Percentiles rank a stretch among this genome's conserved stretches.
phyloP scores from a whole-genome alignment of 35 echinoderm and acorn worm genomes.

The Apostichopus californicus region DNA sequence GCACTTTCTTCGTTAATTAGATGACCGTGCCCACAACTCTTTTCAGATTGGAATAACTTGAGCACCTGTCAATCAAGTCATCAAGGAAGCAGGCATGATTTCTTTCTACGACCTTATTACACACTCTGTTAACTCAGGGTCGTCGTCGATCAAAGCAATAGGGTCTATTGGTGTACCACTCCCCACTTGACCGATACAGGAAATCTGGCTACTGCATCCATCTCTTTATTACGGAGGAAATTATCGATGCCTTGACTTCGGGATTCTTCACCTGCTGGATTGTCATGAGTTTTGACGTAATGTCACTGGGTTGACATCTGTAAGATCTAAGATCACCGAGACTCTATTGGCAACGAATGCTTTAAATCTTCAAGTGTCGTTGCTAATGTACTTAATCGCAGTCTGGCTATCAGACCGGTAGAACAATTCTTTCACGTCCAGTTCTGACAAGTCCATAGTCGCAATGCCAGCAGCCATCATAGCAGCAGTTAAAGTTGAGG shows the following conservation, averaged over 20 bases:
- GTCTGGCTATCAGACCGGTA: conserved; percentile 64
- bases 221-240: not conserved
- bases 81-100: too few relatives aligned
- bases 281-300: conserved; percentile 47
- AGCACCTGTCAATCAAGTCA: too few relatives aligned
- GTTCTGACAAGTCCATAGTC: conserved; percentile 36
- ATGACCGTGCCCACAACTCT: conserved; percentile 29
- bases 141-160: not conserved
- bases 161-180: not conserved
- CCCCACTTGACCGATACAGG: not conserved
- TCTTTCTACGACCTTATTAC: too few relatives aligned
- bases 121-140: conserved; percentile 8
- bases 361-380: conserved; percentile 48
- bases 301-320: conserved; percentile 49
- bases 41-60: not conserved
- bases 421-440: conserved; percentile 15
- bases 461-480: conserved; percentile 52
- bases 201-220: conserved; percentile 19
- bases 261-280: conserved; percentile 54
- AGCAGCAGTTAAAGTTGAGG: conserved; percentile 65
- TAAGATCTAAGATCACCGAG: conserved; percentile 8
- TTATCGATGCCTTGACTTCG: conserved; percentile 12
- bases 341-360: conserved; percentile 74
- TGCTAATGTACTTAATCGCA: conserved; percentile 49
- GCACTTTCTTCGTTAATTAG: conserved; percentile 22